phyloP scores from a whole-genome alignment of 2,113 vertebrate genomes.

The Chamaea fasciata region DNA sequence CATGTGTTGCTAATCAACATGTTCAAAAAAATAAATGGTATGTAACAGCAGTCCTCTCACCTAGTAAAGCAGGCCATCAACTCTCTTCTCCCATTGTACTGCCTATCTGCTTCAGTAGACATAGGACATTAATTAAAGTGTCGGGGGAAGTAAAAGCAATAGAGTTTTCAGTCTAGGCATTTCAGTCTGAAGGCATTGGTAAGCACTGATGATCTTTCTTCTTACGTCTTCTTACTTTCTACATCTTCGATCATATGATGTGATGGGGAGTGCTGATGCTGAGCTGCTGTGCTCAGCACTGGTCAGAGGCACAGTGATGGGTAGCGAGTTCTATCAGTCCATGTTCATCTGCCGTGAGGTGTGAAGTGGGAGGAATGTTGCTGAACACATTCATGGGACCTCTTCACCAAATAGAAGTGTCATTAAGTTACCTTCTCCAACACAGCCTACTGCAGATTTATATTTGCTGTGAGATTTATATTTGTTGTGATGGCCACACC shows the following conservation, averaged over 20 bases:
- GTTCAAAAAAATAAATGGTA: background rate
- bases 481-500: background rate
- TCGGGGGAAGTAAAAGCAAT: background rate
- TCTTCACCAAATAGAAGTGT: background rate
- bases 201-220: background rate
- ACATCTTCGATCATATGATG: background rate
- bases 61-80: background rate
- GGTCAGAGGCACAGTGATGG: background rate
- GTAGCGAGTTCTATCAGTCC: rapidly evolving
- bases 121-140: background rate
- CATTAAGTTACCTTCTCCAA: background rate
- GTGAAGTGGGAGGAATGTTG: background rate
- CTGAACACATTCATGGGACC: too few species aligned
- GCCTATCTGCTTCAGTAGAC: background rate
- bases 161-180: background rate
- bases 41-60: background rate
- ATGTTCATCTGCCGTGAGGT: rapidly evolving
- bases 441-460: background rate
- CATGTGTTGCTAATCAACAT: background rate
- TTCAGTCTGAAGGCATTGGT: background rate
- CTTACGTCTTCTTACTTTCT: background rate
- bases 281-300: background rate
- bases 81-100: background rate
- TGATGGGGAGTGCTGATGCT: background rate
- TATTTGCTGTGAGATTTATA: background rate